Evolutionary conservation across 2,888 invertebrate genomes (phyloP), one percentile per base, ranked within the genome.

Genomic region (Leucoptera coffeella): DNA sequence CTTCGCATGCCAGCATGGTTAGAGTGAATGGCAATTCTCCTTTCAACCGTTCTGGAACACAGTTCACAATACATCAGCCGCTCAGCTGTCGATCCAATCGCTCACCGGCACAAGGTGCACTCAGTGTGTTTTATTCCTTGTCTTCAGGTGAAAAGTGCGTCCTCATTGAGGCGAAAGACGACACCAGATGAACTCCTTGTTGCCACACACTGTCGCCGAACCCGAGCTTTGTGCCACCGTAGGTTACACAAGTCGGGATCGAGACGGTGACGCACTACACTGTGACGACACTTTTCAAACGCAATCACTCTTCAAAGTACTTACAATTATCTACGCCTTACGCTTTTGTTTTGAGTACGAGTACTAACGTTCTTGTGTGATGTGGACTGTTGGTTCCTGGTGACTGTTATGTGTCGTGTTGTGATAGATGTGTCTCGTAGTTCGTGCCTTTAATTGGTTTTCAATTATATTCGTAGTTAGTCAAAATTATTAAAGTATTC

Each of bases 131-230:
- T 69, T 72, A 61, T 72, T 77, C 75, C 73, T 78, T 75, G 77
- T 76, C 73, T 76, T 73, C 75, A 82, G 84, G 84, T 80, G 84
- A 84, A 74, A 84, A 83, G 76, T 80, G 81, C 74, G 82, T 80
- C 67, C 78, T 84, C 62, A 81, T 82, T 74, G 78, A 78, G 74
- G 82, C 80, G 69, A 78, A 80, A 67, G 81, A 82, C 72, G 75
- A 76, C 64, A 56, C 62, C 64, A 58, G 71, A 65, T 67, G 69
- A 67, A 58, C 71, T 47, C 53, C 71, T 69, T 52, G 47, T 61
- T 52, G 51, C 62, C 62, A 45, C 58, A 54, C 60, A 59, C 62
- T 55, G 48, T 59, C 9, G 17, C 17, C 9, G 9, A n/a, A n/a
- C n/a, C n/a, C n/a, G n/a, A n/a, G n/a, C n/a, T n/a, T n/a, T n/a